These are phyloP conservation scores for Ormyrus thymus DNA, from an alignment of 2,888 invertebrate genomes.

Conservation along the genomic window DNA sequence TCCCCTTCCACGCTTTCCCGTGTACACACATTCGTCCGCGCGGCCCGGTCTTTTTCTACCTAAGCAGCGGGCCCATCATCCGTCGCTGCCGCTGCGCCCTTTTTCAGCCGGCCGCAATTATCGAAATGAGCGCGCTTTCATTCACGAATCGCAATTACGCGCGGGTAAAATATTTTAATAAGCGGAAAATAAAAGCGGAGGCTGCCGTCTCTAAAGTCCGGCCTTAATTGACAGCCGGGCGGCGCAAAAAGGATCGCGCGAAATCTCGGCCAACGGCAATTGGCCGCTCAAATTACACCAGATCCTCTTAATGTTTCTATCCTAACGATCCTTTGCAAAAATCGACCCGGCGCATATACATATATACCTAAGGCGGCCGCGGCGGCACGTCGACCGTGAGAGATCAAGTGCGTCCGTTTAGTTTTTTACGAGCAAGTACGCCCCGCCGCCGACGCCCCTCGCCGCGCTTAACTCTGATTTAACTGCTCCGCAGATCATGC, in stretches of 20 bases:
- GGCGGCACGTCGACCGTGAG: slow-evolving; percentile 4
- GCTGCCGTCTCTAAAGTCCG: not conserved
- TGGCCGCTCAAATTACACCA: slow-evolving; percentile 28
- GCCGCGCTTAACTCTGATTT: slow-evolving; percentile 19
- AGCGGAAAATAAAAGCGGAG: slow-evolving; percentile 24
- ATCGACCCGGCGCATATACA: not conserved
- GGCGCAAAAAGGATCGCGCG: slow-evolving; percentile 19
- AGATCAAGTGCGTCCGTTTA: slow-evolving; percentile 27
- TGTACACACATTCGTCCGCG: not conserved
- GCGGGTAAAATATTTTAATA: slow-evolving; percentile 22
- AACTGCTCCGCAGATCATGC: not conserved
- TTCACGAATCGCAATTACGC: slow-evolving; percentile 9
- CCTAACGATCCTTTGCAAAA: slow-evolving; percentile 10
- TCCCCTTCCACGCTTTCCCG: not conserved
- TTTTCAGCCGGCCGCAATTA: slow-evolving; percentile 29
- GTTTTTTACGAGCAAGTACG: slow-evolving; percentile 34
- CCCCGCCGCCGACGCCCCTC: not conserved
- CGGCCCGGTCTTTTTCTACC: not conserved
- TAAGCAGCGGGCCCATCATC: slow-evolving; percentile 5
- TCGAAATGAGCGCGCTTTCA: slow-evolving; percentile 31
- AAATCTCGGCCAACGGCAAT: slow-evolving; percentile 30
- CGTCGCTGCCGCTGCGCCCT: not conserved
- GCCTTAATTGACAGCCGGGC: slow-evolving; percentile 15
- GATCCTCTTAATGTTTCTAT: slow-evolving; percentile 10
- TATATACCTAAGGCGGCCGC: no score